Conservation (phyloP, 1,140 invertebrate species). For the Campoletis sonorensis region DNA sequence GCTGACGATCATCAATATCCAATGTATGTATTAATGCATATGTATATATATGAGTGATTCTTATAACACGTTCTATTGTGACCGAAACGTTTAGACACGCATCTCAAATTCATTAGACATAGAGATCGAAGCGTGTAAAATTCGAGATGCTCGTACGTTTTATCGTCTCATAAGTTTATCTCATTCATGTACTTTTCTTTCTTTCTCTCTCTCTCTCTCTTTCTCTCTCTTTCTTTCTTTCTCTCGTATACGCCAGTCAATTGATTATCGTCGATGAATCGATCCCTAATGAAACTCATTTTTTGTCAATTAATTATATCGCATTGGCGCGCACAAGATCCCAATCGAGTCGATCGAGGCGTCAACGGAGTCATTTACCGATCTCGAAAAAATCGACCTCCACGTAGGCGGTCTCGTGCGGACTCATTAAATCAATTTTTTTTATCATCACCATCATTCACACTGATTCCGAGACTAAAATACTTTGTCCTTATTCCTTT, state of each 20-base stretch:
- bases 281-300: slow-evolving; percentile 26
- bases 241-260: slow-evolving; percentile 19
- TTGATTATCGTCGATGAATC: slow-evolving; percentile 42
- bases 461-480: no score
- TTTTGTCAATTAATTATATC: slow-evolving; percentile 37
- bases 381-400: no score
- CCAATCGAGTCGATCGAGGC: not conserved
- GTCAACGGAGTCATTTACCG: not conserved
- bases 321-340: not conserved
- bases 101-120: slow-evolving; percentile 46
- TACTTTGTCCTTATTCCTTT: no score
- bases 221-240: not conserved
- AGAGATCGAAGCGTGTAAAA: slow-evolving; percentile 14
- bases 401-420: no score
- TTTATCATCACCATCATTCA: no score
- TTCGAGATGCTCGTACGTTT: not conserved
- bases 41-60: not conserved
- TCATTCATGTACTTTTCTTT: not conserved
- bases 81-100: slow-evolving; percentile 40
- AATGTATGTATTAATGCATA: not conserved
- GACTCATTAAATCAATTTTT: no score
- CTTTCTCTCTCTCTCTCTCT: not conserved
- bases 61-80: slow-evolving; percentile 38
- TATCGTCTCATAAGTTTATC: not conserved
- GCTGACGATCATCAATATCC: slow-evolving; percentile 31